Base-by-base conservation (phyloP, 2,888 invertebrate species). In the Euzetes globulus region DNA sequence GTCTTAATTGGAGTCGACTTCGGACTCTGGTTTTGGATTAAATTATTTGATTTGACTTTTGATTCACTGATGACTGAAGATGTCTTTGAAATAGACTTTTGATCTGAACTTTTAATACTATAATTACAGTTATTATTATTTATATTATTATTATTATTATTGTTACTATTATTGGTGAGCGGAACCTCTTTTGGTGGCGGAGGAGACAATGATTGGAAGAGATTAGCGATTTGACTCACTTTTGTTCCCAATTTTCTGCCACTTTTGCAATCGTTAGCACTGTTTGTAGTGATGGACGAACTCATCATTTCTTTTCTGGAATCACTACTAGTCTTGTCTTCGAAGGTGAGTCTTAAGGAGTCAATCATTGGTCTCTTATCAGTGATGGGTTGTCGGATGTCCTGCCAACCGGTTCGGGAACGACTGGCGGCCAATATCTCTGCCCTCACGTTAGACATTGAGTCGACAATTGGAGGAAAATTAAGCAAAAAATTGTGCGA, bases 371-470 rank as follows among this genome's bases (percentile, higher is more conserved):
- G 75, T 33, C 72, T 37, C n/a, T 22, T 41, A 15, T 72, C 52
- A 11, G 50, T 58, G 3, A 65, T 47, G 9, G 72, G 60, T 70
- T 45, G 41, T 25, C 15, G 52, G 29, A 55, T 29, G 33, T 79
- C 78, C 27, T 79, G 76, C 80, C 80, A 80, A 29, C 80, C 80
- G 19, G 79, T 79, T 33, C 80, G 77, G 33, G 80, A 78, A 75
- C 80, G 77, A 74, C 79, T 79, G 47, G 80, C 80, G 55, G 79
- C 79, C 71, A 80, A 75, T 74, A 80, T 80, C 77, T 80, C 80
- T 71, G 80, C 79, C 74, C 80, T 75, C 7, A 80, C 80, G 78
- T 79, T 78, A 58, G 79, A 79, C 80, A 80, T 80, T 4, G 15
- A 22, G 29, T 22, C 2, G 27, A 17, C 15, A 29, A 60, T 60